These are phyloP conservation scores for Sarcophaga rosellei DNA, from an alignment of 2,888 invertebrate species.

Conservation along the genomic window DNA sequence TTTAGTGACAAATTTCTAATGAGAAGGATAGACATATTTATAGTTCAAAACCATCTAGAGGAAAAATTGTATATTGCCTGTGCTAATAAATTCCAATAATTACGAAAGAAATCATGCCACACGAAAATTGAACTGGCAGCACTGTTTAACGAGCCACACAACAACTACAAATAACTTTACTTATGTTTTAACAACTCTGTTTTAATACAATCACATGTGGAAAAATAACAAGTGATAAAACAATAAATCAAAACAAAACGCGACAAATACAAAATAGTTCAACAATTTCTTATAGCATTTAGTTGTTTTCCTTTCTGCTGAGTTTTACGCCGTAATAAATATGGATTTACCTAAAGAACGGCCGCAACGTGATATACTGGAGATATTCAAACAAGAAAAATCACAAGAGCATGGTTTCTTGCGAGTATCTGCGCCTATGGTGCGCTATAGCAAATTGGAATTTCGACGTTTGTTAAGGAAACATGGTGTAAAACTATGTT, in stretches of 20 bases:
- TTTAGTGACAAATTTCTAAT: too few relatives aligned
- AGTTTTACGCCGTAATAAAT: not conserved
- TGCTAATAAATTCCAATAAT: too few relatives aligned
- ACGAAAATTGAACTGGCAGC: too few relatives aligned
- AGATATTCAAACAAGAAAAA: constrained; percentile 85
- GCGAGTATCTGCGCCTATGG: constrained; percentile 97
- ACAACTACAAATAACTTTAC: too few relatives aligned
- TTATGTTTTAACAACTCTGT: constrained; percentile 6
- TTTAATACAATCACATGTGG: not conserved
- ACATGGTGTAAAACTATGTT: constrained; percentile 94
- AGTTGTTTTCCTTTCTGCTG: not conserved
- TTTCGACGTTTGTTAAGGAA: constrained; percentile 89
- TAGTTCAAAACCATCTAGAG: too few relatives aligned
- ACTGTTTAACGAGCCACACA: too few relatives aligned
- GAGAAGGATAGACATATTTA: too few relatives aligned
- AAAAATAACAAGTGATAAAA: constrained; percentile 25
- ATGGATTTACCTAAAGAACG: constrained; percentile 35
- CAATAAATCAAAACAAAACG: constrained; percentile 47
- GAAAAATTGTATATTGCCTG: too few relatives aligned
- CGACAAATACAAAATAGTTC: not conserved
- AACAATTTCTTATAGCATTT: constrained; percentile 4
- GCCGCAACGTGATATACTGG: constrained; percentile 82
- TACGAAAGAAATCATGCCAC: too few relatives aligned
- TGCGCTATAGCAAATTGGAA: constrained; percentile 94
- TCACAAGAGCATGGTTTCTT: constrained; percentile 83